These are phyloP conservation scores for Grallaria varia DNA, from an alignment of 2,113 vertebrate species.

Conservation along the genomic window DNA sequence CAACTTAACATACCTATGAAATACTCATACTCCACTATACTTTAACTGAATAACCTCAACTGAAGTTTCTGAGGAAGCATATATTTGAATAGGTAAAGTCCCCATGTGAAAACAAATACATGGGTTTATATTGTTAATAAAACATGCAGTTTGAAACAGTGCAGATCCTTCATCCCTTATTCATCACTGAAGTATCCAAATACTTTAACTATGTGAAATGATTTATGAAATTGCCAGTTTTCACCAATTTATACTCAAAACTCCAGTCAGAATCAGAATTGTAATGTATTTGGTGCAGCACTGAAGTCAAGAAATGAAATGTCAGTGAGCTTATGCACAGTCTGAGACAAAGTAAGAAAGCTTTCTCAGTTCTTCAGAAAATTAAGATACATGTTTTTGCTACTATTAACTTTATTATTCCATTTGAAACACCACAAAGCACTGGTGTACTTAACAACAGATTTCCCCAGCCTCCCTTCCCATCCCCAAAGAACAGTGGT, in stretches of 20 bases:
- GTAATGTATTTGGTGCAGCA: not conserved
- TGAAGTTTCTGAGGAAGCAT: not conserved
- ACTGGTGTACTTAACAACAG: not conserved
- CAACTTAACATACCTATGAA: not conserved
- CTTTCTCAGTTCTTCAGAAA: not conserved
- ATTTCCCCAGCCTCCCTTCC: not conserved
- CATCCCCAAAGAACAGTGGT: not conserved
- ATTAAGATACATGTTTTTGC: not conserved
- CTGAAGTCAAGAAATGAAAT: not conserved
- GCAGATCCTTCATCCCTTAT: not conserved
- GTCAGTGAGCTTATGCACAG: rapidly evolving
- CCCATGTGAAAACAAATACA: not conserved
- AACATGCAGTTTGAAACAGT: not conserved
- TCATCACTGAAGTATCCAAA: not conserved
- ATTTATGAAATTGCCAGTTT: not conserved
- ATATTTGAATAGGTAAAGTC: not conserved
- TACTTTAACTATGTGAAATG: not conserved
- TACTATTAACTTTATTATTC: constrained; percentile 14
- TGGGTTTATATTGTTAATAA: not conserved
- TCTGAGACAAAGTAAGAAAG: not conserved
- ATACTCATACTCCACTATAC: not conserved
- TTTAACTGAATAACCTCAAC: not conserved
- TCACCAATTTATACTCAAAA: not conserved
- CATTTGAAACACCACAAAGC: not conserved
- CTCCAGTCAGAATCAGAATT: not conserved